Conservation (phyloP, 1,140 invertebrate species). For the Leptopilina clavipes region DNA sequence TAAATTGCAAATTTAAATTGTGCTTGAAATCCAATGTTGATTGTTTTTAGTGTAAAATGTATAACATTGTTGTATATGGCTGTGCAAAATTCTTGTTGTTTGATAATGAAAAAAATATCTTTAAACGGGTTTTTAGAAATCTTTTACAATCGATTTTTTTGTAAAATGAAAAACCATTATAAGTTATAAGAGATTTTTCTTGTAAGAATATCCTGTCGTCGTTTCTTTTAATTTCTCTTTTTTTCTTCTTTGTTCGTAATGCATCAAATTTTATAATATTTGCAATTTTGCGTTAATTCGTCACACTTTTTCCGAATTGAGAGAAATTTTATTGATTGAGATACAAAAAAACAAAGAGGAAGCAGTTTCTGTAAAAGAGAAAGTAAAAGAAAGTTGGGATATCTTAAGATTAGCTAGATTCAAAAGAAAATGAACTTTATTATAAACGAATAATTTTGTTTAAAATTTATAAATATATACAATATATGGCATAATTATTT, state of each 20-base stretch:
- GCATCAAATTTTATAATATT: no score
- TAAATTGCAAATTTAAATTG: no score
- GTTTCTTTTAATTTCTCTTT: neutral
- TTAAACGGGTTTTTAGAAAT: no score
- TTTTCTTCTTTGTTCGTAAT: neutral
- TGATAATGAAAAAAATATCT: neutral
- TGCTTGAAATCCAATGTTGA: neutral
- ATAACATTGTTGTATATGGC: neutral
- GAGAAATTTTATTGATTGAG: neutral
- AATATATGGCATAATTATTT: neutral
- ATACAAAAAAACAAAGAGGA: neutral
- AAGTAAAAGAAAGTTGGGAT: conserved; percentile 10
- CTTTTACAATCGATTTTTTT: neutral
- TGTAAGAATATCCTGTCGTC: neutral
- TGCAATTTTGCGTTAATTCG: neutral
- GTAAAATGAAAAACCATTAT: neutral
- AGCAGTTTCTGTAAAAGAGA: neutral
- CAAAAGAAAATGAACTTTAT: neutral
- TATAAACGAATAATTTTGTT: neutral
- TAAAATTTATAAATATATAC: neutral
- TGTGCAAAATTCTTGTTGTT: neutral
- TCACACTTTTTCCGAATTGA: neutral
- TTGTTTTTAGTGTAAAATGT: no score
- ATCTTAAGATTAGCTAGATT: neutral
- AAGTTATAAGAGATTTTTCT: neutral